These are phyloP conservation scores for Boleophthalmus pectinirostris DNA, from an alignment of 2,113 vertebrate species.

Conservation along the genomic window DNA sequence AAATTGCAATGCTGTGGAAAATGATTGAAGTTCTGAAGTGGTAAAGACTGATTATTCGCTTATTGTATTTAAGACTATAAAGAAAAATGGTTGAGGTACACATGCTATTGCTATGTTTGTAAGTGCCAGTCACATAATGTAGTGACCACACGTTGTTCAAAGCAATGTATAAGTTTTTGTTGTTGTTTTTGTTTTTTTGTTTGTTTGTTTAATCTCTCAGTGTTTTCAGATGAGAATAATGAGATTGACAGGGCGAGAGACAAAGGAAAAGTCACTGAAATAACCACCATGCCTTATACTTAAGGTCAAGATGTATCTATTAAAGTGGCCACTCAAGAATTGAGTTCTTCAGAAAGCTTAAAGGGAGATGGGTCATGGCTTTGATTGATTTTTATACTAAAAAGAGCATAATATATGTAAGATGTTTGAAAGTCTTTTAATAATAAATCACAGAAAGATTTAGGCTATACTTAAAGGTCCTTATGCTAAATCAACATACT, in stretches of 20 bases:
- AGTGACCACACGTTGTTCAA: not conserved
- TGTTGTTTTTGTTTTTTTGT: too few relatives aligned
- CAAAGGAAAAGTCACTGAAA: not conserved
- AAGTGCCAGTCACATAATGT: not conserved
- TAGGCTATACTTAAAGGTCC: slow-evolving; percentile 44
- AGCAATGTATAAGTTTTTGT: too few relatives aligned
- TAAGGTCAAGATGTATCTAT: not conserved
- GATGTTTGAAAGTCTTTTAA: slow-evolving; percentile 78
- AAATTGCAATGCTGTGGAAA: slow-evolving; percentile 15
- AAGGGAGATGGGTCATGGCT: slow-evolving; percentile 25
- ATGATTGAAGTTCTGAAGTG: slow-evolving; percentile 1
- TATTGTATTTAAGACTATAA: slow-evolving; percentile 7
- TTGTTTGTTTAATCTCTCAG: too few relatives aligned
- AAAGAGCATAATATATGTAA: slow-evolving; percentile 84
- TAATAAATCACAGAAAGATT: slow-evolving; percentile 74
- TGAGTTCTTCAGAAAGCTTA: not conserved
- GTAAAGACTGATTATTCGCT: not conserved
- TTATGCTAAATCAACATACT: not conserved
- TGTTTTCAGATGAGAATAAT: not conserved
- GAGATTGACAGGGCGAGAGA: too few relatives aligned
- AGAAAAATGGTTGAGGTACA: slow-evolving; percentile 32
- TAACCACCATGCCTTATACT: not conserved
- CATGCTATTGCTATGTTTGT: not conserved
- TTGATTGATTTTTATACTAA: slow-evolving; percentile 80
- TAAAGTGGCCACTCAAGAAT: not conserved